phyloP scores from a whole-genome alignment of 2,113 vertebrate species.

The Alectura lathami region DNA sequence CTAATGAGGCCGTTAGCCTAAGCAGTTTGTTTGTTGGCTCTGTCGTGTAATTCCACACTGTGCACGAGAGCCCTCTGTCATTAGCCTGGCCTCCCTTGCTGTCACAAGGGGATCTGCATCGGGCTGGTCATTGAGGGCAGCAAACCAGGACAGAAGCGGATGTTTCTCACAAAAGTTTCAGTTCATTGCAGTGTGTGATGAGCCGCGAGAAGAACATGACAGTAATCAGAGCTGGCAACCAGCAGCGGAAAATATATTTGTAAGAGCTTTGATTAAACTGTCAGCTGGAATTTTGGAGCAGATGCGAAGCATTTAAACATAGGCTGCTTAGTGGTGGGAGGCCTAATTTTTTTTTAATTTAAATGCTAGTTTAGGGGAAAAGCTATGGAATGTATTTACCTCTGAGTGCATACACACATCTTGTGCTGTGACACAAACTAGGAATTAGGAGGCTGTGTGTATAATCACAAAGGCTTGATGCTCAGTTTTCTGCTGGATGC shows the following conservation, averaged over 20 bases:
- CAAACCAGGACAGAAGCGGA: not conserved
- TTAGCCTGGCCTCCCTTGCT: not conserved
- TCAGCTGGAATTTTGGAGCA: slow-evolving; percentile 14
- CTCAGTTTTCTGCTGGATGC: not conserved
- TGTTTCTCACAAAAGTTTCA: not conserved
- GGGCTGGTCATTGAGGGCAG: not conserved
- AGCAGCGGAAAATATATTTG: not conserved
- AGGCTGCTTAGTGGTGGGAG: not conserved
- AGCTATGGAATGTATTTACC: not conserved
- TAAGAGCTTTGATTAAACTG: slow-evolving; percentile 7
- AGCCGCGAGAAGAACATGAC: not conserved
- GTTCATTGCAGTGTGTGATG: rapidly evolving
- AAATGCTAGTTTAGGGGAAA: not conserved
- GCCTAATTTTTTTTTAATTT: not conserved
- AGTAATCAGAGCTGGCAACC: not conserved
- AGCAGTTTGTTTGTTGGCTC: not conserved
- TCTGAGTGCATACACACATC: not conserved
- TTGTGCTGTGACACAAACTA: not conserved
- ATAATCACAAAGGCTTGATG: not conserved
- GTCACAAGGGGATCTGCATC: not conserved
- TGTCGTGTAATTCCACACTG: not conserved
- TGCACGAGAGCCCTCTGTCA: not conserved
- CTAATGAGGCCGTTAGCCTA: not conserved
- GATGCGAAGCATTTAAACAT: not conserved
- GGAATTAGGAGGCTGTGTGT: not conserved